These are phyloP conservation scores for Cynaeus angustus DNA, from an alignment of 2,888 invertebrate species.

Conservation along the genomic window DNA sequence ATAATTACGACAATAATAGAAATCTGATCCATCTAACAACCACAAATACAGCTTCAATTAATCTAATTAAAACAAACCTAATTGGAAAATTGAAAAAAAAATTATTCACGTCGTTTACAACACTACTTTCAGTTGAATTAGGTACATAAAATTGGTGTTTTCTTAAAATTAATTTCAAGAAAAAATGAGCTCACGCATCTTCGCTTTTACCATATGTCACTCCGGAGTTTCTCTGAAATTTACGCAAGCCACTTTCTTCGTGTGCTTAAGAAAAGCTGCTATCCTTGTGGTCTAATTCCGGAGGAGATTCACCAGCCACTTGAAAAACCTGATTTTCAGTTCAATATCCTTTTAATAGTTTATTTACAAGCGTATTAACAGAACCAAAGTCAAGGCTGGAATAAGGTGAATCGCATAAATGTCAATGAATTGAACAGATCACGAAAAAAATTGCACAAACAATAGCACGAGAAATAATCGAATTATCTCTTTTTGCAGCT, in stretches of 20 bases:
- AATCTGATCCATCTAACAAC: conserved; percentile 22
- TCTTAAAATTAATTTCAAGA: background rate
- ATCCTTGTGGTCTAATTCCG: conserved; percentile 40
- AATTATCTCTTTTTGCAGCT: conserved; percentile 24
- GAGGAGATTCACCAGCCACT: conserved; percentile 16
- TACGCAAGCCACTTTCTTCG: conserved; percentile 17
- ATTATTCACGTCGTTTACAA: too few species aligned
- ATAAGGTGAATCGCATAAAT: conserved; percentile 39
- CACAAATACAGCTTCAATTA: conserved; percentile 14
- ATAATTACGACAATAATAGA: conserved; percentile 35
- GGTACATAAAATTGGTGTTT: background rate
- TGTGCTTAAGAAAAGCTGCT: conserved; percentile 11
- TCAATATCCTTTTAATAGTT: conserved; percentile 42
- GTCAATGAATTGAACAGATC: conserved; percentile 35
- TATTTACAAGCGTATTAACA: conserved; percentile 35
- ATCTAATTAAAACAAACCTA: too few species aligned
- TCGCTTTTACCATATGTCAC: conserved; percentile 17
- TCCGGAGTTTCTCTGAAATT: conserved; percentile 17
- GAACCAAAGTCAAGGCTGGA: conserved; percentile 44
- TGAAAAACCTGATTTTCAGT: conserved; percentile 40
- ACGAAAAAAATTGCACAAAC: conserved; percentile 23
- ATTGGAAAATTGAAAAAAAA: too few species aligned
- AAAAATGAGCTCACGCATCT: conserved; percentile 1
- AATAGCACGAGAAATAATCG: conserved; percentile 8
- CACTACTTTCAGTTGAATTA: background rate